Evolutionary conservation across 2,113 vertebrate genomes (phyloP).

Genomic region (Malurus cyaneus): DNA sequence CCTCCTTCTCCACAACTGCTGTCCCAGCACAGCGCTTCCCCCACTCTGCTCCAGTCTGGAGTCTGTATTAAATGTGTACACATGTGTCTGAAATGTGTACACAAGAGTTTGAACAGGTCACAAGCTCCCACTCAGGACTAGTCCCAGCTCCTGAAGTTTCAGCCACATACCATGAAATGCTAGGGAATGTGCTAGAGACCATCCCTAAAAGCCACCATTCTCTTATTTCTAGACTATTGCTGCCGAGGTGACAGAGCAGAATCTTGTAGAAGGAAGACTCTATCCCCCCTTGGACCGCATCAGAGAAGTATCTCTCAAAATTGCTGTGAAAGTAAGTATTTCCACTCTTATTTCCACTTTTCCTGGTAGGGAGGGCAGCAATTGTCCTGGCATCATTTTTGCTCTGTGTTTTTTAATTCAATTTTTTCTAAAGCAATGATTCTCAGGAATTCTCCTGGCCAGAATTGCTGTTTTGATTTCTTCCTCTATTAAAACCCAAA

Average conservation of each 20-base stretch:
- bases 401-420: neutral
- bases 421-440: neutral
- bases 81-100: rapidly evolving
- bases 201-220: neutral
- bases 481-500: neutral
- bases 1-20: neutral
- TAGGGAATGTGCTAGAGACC: neutral
- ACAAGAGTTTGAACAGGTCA: neutral
- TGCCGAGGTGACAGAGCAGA: slow-evolving; percentile 87
- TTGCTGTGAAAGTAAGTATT: slow-evolving; percentile 87
- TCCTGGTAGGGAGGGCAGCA: neutral
- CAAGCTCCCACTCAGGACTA: neutral
- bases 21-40: neutral
- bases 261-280: slow-evolving; percentile 91
- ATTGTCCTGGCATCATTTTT: neutral
- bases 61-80: neutral
- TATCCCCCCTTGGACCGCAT: slow-evolving; percentile 92
- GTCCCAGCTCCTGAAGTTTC: neutral
- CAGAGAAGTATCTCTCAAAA: slow-evolving; percentile 94
- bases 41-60: neutral
- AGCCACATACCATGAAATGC: rapidly evolving
- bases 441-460: neutral
- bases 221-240: slow-evolving; percentile 82
- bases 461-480: neutral
- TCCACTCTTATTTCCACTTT: neutral